These are phyloP conservation scores for Ditula angustiorana DNA, from an alignment of 2,888 invertebrate species.

Conservation along the genomic window DNA sequence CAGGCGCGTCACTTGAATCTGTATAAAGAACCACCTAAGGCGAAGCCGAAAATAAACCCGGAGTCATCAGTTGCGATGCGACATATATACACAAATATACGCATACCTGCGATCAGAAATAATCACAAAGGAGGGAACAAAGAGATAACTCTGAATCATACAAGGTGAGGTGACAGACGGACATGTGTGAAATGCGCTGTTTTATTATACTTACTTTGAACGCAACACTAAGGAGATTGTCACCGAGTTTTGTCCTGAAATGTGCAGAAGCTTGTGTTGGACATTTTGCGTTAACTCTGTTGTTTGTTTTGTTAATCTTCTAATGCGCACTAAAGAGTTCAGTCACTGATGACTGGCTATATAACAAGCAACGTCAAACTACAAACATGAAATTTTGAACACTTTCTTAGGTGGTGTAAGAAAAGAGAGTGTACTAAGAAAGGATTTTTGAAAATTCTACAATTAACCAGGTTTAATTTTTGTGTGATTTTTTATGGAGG, in stretches of 20 bases:
- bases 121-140: conserved; percentile 68
- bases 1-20: not conserved
- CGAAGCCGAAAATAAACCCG: conserved; percentile 51
- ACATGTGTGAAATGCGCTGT: conserved; percentile 20
- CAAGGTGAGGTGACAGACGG: conserved; percentile 37
- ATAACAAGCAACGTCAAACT: no score
- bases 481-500: no score
- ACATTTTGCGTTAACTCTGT: not conserved
- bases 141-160: conserved; percentile 56
- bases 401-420: no score
- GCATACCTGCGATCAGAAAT: conserved; percentile 62
- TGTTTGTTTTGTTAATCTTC: not conserved
- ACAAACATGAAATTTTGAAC: no score
- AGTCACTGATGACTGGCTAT: no score
- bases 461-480: no score
- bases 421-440: no score
- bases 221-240: conserved; percentile 30
- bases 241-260: conserved; percentile 26
- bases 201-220: conserved; percentile 20
- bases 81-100: conserved; percentile 13
- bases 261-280: not conserved
- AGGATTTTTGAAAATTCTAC: no score
- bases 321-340: no score
- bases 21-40: conserved; percentile 45
- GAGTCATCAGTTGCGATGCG: conserved; percentile 50